Base-by-base conservation (phyloP, 2,888 invertebrate species). In the Latheticus oryzae region DNA sequence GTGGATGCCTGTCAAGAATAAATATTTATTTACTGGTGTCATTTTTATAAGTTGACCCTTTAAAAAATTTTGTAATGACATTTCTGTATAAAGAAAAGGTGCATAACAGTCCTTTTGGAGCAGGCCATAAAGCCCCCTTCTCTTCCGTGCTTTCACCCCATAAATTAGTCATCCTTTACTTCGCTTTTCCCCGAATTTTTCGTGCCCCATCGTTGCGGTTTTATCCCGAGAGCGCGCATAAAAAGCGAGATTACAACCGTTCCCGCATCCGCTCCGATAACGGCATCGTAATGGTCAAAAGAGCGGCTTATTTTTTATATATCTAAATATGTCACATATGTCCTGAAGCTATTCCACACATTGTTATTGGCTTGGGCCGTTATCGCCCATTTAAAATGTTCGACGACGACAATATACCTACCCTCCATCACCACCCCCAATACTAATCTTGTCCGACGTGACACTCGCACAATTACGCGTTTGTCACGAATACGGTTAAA, bases 241-340 rank as follows among this genome's bases (percentile, higher is more conserved):
- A 54, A 55, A 56, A 45, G 19, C 32, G 33, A 45, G 56, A 60
- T 56, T 51, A 60, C 38, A 45, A 33, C 21, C 53, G n/a, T 19
- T 21, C 50, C 50, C 50, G 24, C 48, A 48, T 30, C 47, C 35
- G 45, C 21, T 23, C 9, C 33, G 71, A 69, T 70, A 71, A 72
- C 69, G 66, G 72, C 65, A 63, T 63, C 64, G 70, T 75, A 73
- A 74, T 73, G 76, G 76, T 73, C 75, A 76, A 72, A 67, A 72
- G 71, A 74, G 72, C 66, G 71, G 75, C 73, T 76, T 76, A 76
- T 74, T 73, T 75, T 73, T 73, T 11, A n/a, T 73, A 65, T 73
- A 73, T 73, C 73, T 73, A 73, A 74, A 75, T 72, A 70, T 68
- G 70, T 63, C 69, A 68, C 75, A 73, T 73, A 74, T 74, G 75